Conservation (phyloP, 2,888 invertebrate genomes). For the Pharmacophagus antenor region DNA sequence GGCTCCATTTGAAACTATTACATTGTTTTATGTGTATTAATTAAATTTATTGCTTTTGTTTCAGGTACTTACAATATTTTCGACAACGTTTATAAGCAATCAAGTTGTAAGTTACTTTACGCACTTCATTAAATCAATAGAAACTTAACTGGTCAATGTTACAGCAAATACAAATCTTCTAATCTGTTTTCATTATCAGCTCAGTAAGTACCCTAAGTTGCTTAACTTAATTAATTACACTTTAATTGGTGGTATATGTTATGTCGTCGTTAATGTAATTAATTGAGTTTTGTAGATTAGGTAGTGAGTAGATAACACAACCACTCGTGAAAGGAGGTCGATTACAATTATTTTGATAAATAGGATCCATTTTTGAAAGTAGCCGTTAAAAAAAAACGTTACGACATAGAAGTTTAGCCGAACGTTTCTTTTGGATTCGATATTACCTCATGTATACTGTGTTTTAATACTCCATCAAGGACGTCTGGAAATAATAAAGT, state of each 20-base stretch:
- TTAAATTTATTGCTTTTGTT: constrained; percentile 28
- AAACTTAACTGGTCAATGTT: background rate
- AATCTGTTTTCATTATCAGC: background rate
- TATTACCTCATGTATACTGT: background rate
- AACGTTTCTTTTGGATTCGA: background rate
- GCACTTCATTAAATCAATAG: background rate
- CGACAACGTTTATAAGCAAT: background rate
- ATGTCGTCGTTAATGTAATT: background rate
- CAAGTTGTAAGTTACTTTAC: background rate
- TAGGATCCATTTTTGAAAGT: constrained; percentile 9
- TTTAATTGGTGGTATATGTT: background rate
- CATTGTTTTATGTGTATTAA: background rate
- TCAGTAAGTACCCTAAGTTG: background rate
- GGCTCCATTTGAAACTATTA: no score
- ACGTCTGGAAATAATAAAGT: background rate
- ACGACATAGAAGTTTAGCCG: constrained; percentile 8
- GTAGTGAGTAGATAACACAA: background rate
- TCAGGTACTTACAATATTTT: constrained; percentile 34
- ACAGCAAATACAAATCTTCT: background rate
- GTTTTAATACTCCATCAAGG: background rate
- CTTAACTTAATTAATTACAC: background rate
- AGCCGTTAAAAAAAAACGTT: constrained; percentile 4
- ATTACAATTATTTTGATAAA: constrained; percentile 14
- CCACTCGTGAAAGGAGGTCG: constrained; percentile 8
- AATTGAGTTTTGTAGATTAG: background rate